Evolutionary conservation across 1,140 invertebrate species (phyloP).

Genomic region (Frieseomelitta varia): DNA sequence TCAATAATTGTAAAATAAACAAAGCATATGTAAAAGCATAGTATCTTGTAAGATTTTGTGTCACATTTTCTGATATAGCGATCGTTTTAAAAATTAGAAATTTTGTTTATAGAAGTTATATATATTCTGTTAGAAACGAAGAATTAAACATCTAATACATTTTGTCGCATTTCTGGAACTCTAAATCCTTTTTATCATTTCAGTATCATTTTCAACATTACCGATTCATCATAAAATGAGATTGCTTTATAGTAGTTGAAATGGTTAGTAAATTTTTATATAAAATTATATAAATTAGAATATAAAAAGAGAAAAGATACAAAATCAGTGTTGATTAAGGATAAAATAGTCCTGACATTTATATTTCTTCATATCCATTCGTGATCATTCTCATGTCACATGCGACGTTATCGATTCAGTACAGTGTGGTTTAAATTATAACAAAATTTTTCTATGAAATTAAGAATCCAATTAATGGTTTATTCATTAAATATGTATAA

Average conservation of each 20-base stretch:
- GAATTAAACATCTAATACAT: background rate
- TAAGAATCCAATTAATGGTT: too few relatives aligned
- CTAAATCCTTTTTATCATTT: background rate
- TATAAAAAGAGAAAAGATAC: too few relatives aligned
- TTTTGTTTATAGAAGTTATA: background rate
- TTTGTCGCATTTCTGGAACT: background rate
- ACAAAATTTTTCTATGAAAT: too few relatives aligned
- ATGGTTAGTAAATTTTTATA: background rate
- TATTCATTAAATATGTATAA: too few relatives aligned
- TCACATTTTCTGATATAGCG: too few relatives aligned
- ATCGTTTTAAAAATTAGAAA: background rate
- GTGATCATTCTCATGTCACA: too few relatives aligned
- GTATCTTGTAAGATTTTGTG: background rate
- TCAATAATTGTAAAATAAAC: background rate
- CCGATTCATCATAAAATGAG: background rate
- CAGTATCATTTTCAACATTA: background rate
- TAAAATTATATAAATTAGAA: background rate
- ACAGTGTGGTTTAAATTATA: too few relatives aligned
- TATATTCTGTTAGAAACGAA: background rate
- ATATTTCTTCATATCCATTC: too few relatives aligned
- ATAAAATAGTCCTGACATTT: too few relatives aligned
- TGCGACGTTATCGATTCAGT: too few relatives aligned
- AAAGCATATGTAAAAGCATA: background rate
- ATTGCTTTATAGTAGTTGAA: background rate
- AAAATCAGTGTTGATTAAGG: too few relatives aligned